Conservation (phyloP, 2,888 invertebrate genomes). For the Sphaerophoria taeniata region DNA sequence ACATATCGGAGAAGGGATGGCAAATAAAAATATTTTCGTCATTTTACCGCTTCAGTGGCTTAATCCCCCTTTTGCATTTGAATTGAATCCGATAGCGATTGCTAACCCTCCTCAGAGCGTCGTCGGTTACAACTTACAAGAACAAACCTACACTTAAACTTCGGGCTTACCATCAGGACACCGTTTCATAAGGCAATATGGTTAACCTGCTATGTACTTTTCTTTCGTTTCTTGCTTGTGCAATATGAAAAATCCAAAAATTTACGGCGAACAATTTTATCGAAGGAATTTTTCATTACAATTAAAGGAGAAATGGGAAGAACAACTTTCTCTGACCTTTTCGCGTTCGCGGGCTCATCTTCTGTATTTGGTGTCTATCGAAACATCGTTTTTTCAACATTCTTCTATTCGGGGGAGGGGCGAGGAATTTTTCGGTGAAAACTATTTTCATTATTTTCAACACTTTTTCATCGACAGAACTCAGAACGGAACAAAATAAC, state of each 20-base stretch:
- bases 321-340: slow-evolving; percentile 56
- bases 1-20: slow-evolving; percentile 59
- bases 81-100: slow-evolving; percentile 18
- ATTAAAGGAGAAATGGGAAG: slow-evolving; percentile 42
- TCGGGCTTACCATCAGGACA: slow-evolving; percentile 44
- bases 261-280: slow-evolving; percentile 49
- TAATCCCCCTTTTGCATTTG: slow-evolving; percentile 70
- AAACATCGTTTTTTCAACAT: slow-evolving; percentile 42
- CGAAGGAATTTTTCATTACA: slow-evolving; percentile 73
- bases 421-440: slow-evolving; percentile 28
- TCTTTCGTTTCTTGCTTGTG: slow-evolving; percentile 36
- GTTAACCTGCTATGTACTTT: slow-evolving; percentile 55
- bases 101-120: slow-evolving; percentile 41
- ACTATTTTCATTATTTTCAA: slow-evolving; percentile 71
- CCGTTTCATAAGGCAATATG: slow-evolving; percentile 3
- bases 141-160: slow-evolving; percentile 60
- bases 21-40: slow-evolving; percentile 76
- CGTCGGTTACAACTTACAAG: slow-evolving; percentile 8
- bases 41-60: slow-evolving; percentile 76
- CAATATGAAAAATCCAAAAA: slow-evolving; percentile 30
- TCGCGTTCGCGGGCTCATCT: not conserved
- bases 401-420: slow-evolving; percentile 22
- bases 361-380: slow-evolving; percentile 49
- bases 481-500: not conserved
- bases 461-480: slow-evolving; percentile 38